These are phyloP conservation scores for Pollenia labialis DNA, from an alignment of 2,888 invertebrate species.

Conservation along the genomic window DNA sequence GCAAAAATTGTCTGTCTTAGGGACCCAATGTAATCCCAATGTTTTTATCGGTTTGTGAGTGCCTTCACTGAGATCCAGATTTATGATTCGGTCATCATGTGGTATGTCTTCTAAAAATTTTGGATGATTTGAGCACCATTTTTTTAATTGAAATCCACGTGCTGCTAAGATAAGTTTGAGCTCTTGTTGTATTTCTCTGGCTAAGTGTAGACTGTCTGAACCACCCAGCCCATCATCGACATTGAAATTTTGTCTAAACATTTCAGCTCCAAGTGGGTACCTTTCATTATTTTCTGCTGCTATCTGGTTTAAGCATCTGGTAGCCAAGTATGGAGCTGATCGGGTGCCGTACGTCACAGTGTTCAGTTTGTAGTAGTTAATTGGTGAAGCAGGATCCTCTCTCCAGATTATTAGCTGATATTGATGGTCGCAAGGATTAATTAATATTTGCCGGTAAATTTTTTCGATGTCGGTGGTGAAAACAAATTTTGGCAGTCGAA, in stretches of 20 bases:
- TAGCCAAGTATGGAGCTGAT: neutral
- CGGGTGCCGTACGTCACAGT: neutral
- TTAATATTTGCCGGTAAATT: neutral
- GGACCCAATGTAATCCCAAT: no score
- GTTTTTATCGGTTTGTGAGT: neutral
- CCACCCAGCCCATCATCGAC: neutral
- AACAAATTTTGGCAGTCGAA: no score
- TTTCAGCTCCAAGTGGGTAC: no score
- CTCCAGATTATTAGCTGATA: no score
- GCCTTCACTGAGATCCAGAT: neutral
- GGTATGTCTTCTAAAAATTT: neutral
- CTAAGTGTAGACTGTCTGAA: neutral
- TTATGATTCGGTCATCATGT: neutral
- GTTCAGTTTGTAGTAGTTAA: no score
- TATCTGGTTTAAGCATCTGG: neutral
- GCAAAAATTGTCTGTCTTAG: no score
- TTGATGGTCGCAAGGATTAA: neutral
- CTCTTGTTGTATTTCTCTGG: neutral
- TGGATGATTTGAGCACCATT: neutral
- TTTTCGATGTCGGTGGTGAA: conserved; percentile 25
- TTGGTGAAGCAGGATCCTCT: no score
- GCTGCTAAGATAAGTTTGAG: neutral
- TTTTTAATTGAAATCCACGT: neutral
- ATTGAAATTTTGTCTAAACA: no score
- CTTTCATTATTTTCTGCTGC: neutral